Conservation (phyloP, 2,888 invertebrate species). For the Calameuta pallipes region DNA sequence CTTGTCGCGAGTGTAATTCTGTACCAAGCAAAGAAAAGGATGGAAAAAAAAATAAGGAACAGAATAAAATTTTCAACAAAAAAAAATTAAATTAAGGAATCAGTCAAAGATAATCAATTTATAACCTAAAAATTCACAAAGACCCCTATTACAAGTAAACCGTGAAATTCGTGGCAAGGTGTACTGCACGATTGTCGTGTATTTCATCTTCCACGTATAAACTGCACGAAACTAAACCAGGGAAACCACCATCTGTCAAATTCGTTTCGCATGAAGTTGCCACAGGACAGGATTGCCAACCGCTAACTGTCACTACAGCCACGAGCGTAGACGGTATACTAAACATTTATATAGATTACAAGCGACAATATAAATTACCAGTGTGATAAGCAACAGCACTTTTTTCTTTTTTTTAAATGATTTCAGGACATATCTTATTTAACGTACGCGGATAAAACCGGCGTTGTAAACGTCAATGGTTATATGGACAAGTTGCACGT, state of each 20-base stretch:
- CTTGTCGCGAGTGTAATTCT: constrained; percentile 63
- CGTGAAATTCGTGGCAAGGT: neutral
- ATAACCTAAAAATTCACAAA: neutral
- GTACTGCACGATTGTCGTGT: neutral
- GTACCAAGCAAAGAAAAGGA: constrained; percentile 25
- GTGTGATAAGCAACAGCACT: neutral
- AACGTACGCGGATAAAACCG: too few relatives aligned
- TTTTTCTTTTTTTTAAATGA: neutral
- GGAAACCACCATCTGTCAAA: neutral
- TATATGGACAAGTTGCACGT: neutral
- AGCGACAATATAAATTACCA: neutral
- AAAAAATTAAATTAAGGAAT: neutral
- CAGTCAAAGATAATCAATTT: neutral
- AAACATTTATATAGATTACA: neutral
- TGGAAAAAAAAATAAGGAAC: constrained; percentile 25
- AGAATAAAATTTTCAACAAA: constrained; percentile 8
- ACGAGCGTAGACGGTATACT: neutral
- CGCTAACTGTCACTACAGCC: neutral
- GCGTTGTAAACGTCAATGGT: too few relatives aligned
- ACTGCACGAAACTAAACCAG: neutral
- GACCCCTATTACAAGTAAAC: neutral
- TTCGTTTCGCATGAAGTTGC: neutral
- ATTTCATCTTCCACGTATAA: neutral
- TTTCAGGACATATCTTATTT: neutral
- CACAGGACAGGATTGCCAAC: neutral